Conservation (phyloP, 2,797 vertebrate genomes). For the Ceryle rudis region DNA sequence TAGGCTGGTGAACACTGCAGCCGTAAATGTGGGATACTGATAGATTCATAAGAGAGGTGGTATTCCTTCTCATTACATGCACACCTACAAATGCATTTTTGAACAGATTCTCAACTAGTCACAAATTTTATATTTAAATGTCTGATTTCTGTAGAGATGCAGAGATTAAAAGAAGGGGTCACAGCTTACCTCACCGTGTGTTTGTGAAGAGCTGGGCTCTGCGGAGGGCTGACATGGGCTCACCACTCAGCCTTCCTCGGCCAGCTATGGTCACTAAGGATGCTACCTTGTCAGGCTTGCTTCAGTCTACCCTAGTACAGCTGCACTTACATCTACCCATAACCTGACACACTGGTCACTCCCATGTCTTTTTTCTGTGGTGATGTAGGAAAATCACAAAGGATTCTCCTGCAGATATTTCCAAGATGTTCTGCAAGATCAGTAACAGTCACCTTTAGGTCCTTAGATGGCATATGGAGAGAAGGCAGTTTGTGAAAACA, state of each 20-base stretch:
- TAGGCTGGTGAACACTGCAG: not conserved
- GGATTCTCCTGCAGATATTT: not conserved
- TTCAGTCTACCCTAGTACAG: not conserved
- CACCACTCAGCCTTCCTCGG: accelerated
- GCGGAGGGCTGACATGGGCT: not conserved
- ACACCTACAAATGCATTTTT: not conserved
- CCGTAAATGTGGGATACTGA: not conserved
- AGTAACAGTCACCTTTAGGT: not conserved
- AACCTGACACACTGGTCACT: not conserved
- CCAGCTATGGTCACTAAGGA: not conserved
- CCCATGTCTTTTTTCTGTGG: not conserved
- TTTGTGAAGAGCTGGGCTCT: not conserved
- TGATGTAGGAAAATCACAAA: not conserved
- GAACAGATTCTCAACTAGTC: not conserved
- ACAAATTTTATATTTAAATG: not conserved
- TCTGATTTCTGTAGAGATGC: not conserved
- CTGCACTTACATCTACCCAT: not conserved
- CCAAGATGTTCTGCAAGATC: not conserved
- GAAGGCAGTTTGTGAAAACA: not conserved
- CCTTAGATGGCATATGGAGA: not conserved
- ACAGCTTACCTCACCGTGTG: not conserved
- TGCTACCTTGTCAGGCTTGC: not conserved
- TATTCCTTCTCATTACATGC: not conserved
- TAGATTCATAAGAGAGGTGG: not conserved
- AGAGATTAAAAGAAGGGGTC: not conserved